Evolutionary conservation across 2,797 vertebrate species (phyloP), one percentile per base, ranked within the genome.

Genomic region (Ficedula albicollis): DNA sequence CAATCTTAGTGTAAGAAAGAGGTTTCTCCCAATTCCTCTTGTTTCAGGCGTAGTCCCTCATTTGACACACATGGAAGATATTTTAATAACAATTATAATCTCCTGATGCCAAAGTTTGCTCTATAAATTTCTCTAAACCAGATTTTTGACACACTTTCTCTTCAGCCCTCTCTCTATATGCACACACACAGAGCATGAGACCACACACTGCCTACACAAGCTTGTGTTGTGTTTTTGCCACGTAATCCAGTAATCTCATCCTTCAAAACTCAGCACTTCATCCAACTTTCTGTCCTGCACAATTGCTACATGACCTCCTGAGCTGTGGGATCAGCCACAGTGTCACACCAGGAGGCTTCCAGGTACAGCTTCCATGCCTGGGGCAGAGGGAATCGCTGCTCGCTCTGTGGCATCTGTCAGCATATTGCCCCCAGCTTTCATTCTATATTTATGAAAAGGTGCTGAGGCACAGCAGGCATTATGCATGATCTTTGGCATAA

Each of bases 401-500:
- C n/a, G 25, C 81, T 68, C 81, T 10, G 36, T 26, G 75, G 75
- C 68, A 62, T 94, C 90, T 95, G 95, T 78, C 89, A 93, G 79
- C 82, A 36, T 89, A 87, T 81, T 83, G 89, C 82, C 89, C 48
- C 25, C 9, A 83, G 89, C 72, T 78, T 89, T 54, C 84, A 11
- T 72, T 94, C 89, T 92, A 73, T 59, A 80, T 93, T 89, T 95
- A 78, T 90, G 95, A 86, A 88, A 96, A 94, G 58, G 85, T 91
- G 56, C 46, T 66, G 55, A 89, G 91, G 82, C 89, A 78, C 76
- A 81, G 91, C 46, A 78, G 79, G 84, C 76, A 86, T 93, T 91
- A 75, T 75, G 76, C 73, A 56, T 81, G 87, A 83, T 94, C 92
- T 93, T 88, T 8, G 7, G 80, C 87, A 69, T 64, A 62, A 82